Base-by-base conservation (phyloP, 2,888 invertebrate species). In the Craniophora ligustri region DNA sequence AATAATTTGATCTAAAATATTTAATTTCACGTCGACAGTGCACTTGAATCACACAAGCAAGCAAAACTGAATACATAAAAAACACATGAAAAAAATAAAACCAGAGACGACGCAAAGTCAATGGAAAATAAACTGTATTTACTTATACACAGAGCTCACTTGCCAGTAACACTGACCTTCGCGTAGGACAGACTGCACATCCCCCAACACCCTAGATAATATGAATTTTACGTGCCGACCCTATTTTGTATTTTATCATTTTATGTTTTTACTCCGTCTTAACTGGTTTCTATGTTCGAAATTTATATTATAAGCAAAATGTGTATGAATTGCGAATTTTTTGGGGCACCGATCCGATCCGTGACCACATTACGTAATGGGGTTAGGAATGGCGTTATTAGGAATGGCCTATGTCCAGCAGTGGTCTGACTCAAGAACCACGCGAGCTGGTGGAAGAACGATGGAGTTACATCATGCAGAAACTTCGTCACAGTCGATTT, bases 171-270 rank as follows among this genome's bases (percentile, higher is more conserved):
- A 87, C 87, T 78, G 64, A 68, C 72, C 66, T 66, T 60, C 68
- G 64, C 72, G 18, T 62, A 72, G 85, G 81, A 87, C 87, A 85
- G 84, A 87, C 86, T 86, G 28, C 73, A 87, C 87, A 87, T 58
- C 79, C 77, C 77, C 79, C 79, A 76, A 76, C 79, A 85, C 76
- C 18, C 68, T 86, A 85, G 85, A 76, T 85, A 85, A 82, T 72
- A 65, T 13, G 56, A 41, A 41, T 40, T 30, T 53, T 42, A 54
- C 51, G 72, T 66, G 63, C 60, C 63, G 58, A 55, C 67, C 65
- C 76, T 54, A 49, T 45, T 34, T 41, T 70, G 30, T 68, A 59
- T 42, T 40, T 41, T 57, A 40, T n/a, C n/a, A n/a, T 55, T 59
- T 36, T 60, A 38, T 34, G 47, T 51, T 32, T 15, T 23, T 36